Evolutionary conservation across 2,113 vertebrate genomes (phyloP).

Genomic region (Sciurus niger): DNA sequence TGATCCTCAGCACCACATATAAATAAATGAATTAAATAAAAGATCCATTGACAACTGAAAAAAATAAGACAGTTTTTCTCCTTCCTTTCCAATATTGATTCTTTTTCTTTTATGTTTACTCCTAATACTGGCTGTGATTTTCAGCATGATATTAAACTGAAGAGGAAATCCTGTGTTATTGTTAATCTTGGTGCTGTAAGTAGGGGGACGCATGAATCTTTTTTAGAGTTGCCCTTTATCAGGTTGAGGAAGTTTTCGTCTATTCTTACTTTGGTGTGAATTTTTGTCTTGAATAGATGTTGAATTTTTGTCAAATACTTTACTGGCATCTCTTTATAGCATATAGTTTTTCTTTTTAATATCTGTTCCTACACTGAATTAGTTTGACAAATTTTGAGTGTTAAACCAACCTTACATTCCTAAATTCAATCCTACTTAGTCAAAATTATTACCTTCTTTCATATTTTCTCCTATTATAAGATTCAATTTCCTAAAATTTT

Average conservation of each 20-base stretch:
- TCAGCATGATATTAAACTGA: background rate
- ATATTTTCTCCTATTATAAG: background rate
- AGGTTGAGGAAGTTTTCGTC: background rate
- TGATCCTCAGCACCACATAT: no score
- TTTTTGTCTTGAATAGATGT: background rate
- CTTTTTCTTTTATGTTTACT: background rate
- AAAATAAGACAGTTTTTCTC: background rate
- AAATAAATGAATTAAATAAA: no score
- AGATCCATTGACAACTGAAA: no score
- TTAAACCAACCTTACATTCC: conserved; percentile 46
- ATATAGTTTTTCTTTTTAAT: background rate
- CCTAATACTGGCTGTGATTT: background rate
- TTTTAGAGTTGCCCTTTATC: background rate
- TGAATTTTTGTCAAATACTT: conserved; percentile 36
- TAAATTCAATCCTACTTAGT: background rate
- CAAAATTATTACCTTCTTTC: background rate
- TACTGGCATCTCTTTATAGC: background rate
- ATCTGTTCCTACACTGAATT: background rate
- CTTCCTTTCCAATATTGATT: background rate
- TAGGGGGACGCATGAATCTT: background rate
- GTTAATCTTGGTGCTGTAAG: background rate
- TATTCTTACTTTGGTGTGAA: background rate
- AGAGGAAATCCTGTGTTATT: background rate
- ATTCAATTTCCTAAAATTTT: conserved; percentile 40
- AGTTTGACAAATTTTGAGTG: conserved; percentile 52